Conservation (phyloP, 2,888 invertebrate species). For the Dasypolia templi region DNA sequence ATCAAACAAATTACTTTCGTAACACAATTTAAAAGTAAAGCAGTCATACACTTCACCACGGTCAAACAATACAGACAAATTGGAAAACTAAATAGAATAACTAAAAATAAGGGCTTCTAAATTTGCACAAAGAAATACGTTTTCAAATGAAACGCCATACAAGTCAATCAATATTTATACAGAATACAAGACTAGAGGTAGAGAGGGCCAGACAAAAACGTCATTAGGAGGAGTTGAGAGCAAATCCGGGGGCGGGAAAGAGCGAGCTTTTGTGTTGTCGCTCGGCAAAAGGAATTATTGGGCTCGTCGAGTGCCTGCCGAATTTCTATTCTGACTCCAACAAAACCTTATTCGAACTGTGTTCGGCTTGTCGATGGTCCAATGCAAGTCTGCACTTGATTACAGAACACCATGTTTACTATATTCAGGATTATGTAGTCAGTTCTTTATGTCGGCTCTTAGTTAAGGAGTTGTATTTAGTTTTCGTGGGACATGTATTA, state of each 20-base stretch:
- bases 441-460: slow-evolving; percentile 7
- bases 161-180: slow-evolving; percentile 76
- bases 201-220: slow-evolving; percentile 77
- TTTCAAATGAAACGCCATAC: slow-evolving; percentile 62
- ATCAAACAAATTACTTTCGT: slow-evolving; percentile 56
- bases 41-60: slow-evolving; percentile 44
- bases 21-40: slow-evolving; percentile 55
- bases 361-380: slow-evolving; percentile 62
- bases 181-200: slow-evolving; percentile 67
- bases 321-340: slow-evolving; percentile 70
- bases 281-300: slow-evolving; percentile 74
- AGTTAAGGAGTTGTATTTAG: background rate
- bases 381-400: slow-evolving; percentile 66
- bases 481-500: background rate
- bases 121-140: slow-evolving; percentile 58
- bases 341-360: slow-evolving; percentile 65
- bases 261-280: slow-evolving; percentile 72
- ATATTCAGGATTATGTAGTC: slow-evolving; percentile 39
- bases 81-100: slow-evolving; percentile 51
- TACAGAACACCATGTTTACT: slow-evolving; percentile 57
- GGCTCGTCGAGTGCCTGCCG: slow-evolving; percentile 66
- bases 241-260: slow-evolving; percentile 71
- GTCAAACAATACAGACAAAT: slow-evolving; percentile 45
- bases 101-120: slow-evolving; percentile 44
- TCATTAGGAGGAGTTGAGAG: slow-evolving; percentile 74